A percentile compares a stretch with the other conserved stretches of the same genome.
Evolutionary conservation across 2,888 invertebrate genomes (phyloP).

Genomic region (Troglohyphantes excavatus): DNA sequence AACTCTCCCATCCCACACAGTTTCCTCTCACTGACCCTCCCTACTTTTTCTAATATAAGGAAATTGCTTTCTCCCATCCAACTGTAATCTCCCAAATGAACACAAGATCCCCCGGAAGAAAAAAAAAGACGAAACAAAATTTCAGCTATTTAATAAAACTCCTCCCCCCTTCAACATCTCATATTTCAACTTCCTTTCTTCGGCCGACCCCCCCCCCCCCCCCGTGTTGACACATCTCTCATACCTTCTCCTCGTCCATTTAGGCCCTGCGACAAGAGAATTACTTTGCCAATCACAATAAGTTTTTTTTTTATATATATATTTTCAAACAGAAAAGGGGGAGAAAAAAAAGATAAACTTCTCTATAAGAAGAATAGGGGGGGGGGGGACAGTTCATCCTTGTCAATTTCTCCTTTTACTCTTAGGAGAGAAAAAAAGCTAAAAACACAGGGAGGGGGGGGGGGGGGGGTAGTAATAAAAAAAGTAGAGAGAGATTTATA

Average conservation of each 20-base stretch:
- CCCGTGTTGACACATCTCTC: slow-evolving; percentile 75
- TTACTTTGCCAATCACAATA: slow-evolving; percentile 78
- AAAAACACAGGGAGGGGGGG: slow-evolving; percentile 1
- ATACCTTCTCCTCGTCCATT: slow-evolving; percentile 66
- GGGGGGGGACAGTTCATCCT: slow-evolving; percentile 71
- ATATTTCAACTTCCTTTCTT: slow-evolving; percentile 77
- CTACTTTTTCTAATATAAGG: slow-evolving; percentile 25
- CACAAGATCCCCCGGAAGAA: slow-evolving; percentile 10
- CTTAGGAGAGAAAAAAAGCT: slow-evolving; percentile 6
- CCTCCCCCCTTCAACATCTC: slow-evolving; percentile 45
- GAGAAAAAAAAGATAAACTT: slow-evolving; percentile 71
- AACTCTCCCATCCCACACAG: background rate
- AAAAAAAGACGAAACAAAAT: slow-evolving; percentile 51
- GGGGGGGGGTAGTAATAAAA: background rate
- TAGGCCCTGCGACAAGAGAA: slow-evolving; percentile 74
- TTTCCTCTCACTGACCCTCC: background rate
- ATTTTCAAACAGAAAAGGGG: background rate
- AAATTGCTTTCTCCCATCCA: slow-evolving; percentile 56
- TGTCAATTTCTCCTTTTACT: slow-evolving; percentile 65
- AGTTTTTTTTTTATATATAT: slow-evolving; percentile 67
- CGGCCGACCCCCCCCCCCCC: slow-evolving; percentile 18
- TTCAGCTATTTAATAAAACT: slow-evolving; percentile 76
- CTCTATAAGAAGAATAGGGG: slow-evolving; percentile 57
- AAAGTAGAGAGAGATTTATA: slow-evolving; percentile 55
- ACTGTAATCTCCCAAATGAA: slow-evolving; percentile 70